Evolutionary conservation across 2,888 invertebrate genomes (phyloP), one percentile per base, ranked within the genome.

Genomic region (Mythimna lalbum): DNA sequence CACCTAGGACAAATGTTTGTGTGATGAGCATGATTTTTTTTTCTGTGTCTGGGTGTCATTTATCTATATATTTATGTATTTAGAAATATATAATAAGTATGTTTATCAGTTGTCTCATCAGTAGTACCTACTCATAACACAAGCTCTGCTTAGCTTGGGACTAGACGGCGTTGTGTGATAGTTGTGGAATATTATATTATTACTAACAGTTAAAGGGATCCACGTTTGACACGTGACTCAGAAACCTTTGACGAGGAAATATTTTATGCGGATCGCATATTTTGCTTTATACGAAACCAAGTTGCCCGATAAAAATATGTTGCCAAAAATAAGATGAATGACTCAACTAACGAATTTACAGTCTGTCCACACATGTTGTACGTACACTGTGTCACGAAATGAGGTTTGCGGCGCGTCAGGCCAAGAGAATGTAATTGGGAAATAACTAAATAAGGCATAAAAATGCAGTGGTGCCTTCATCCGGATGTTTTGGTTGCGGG

Each of bases 401-500:
- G 27, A 17, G 21, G 7, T 57, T 39, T 17, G 27, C 33, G 36
- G 5, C 39, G 14, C 36, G 4, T 31, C 33, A 53, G 36, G 19
- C 43, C 17, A 2, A 43, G 10, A 47, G 33, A 36, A 52, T 50
- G 14, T 33, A 19, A 31, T 62, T 72, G 4, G 39, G 23, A 67
- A 39, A 52, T 21, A 61, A 64, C 9, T 53, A 43, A 39, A 62
- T 59, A 52, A 9, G n/a, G n/a, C 21, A 75, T 17, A 64, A 59
- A 63, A 71, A 57, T 50, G 50, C 56, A 73, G 21, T 33, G n/a
- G 63, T 63, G 63, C 63, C 19, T 65, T 75, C 60, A 75, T 73
- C 77, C 80, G 84, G 83, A 86, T 86, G 79, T 82, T 83, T 80
- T 81, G 77, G 64, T 67, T 55, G 63, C 43, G 66, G 39, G 56